A percentile compares a stretch with the other conserved stretches of the same genome.
These are phyloP conservation scores for Dioctria rufipes DNA, from an alignment of 2,888 invertebrate species.

Conservation along the genomic window DNA sequence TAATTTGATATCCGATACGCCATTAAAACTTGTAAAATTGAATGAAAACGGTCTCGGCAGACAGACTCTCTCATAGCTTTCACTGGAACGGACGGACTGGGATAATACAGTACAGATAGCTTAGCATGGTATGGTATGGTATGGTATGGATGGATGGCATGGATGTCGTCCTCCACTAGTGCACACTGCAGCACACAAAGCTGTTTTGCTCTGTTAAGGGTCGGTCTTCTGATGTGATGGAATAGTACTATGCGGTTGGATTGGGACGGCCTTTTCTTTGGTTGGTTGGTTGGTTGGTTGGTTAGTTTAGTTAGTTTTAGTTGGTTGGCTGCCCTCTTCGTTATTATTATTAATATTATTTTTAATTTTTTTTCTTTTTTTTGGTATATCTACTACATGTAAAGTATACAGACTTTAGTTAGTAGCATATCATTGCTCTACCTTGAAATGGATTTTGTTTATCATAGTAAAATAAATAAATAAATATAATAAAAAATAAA, in stretches of 20 bases:
- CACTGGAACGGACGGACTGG: neutral
- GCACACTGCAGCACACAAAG: neutral
- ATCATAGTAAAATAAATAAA: no score
- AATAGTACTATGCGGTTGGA: neutral
- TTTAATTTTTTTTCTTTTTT: no score
- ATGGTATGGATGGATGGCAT: no score
- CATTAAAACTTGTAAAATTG: conserved; percentile 64
- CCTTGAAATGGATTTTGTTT: no score
- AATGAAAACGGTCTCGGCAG: conserved; percentile 60
- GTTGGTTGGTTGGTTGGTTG: conserved; percentile 15
- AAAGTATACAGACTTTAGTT: no score
- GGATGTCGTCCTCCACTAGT: no score
- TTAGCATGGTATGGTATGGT: no score
- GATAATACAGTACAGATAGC: no score
- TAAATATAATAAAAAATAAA: no score
- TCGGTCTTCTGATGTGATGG: neutral
- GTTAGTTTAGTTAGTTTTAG: no score
- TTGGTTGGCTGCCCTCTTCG: neutral
- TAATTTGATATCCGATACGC: conserved; percentile 64
- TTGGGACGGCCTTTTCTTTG: conserved; percentile 28
- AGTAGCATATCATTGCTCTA: no score
- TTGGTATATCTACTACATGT: no score
- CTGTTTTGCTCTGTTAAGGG: conserved; percentile 26
- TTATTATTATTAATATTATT: neutral
- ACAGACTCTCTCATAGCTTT: conserved; percentile 29